phyloP scores from a whole-genome alignment of 2,888 invertebrate species.

The Mamestra brassicae region DNA sequence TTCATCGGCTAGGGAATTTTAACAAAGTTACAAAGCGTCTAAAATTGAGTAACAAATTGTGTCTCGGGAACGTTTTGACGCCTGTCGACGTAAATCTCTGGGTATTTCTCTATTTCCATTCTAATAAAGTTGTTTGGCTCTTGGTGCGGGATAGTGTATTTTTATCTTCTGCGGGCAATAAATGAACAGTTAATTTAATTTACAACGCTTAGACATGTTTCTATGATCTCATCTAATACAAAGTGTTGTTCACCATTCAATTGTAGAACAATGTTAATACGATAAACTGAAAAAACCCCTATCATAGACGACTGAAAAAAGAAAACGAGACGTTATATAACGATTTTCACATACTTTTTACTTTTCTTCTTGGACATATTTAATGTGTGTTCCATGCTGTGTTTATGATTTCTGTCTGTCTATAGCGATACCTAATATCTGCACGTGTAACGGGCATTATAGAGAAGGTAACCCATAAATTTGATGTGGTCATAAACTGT shows the following conservation, averaged over 20 bases:
- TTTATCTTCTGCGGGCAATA: neutral
- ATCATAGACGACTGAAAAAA: neutral
- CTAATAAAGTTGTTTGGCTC: constrained; percentile 14
- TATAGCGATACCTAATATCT: neutral
- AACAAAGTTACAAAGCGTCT: constrained; percentile 30
- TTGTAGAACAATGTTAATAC: neutral
- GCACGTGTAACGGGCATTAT: constrained; percentile 29
- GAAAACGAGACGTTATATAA: neutral
- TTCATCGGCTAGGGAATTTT: constrained; percentile 23
- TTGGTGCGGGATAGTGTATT: neutral
- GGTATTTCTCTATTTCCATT: constrained; percentile 8
- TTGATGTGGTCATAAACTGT: constrained; percentile 69
- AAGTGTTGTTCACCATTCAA: neutral
- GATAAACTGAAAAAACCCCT: neutral
- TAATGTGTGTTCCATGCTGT: neutral
- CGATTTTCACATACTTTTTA: too few species aligned
- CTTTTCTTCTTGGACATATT: neutral
- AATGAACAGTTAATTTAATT: neutral
- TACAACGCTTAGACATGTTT: neutral
- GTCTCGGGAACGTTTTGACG: constrained; percentile 29
- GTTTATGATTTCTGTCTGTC: constrained; percentile 1
- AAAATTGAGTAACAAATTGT: constrained; percentile 42
- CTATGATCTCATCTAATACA: neutral
- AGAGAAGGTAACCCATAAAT: constrained; percentile 45
- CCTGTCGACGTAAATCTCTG: constrained; percentile 28